These are phyloP conservation scores for Allolobophora icterica DNA, from an alignment of 2,888 invertebrate species.

Conservation along the genomic window DNA sequence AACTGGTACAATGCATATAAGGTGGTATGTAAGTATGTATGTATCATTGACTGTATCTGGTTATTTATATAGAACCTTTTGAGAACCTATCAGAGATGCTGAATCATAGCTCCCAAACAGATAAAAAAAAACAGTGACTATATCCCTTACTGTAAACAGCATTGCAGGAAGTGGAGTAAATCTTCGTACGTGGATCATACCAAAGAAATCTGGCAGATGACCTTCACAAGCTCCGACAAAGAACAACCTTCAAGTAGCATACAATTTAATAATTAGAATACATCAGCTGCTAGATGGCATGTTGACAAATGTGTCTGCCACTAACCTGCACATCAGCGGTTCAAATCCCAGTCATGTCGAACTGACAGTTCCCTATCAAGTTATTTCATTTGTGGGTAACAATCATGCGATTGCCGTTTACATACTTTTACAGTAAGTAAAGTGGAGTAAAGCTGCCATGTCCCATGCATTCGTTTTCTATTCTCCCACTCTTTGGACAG, in stretches of 20 bases:
- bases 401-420: too few species aligned
- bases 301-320: background rate
- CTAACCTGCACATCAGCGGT: background rate
- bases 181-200: constrained; percentile 78
- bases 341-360: background rate
- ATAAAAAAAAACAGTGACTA: background rate
- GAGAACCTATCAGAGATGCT: background rate
- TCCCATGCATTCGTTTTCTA: background rate
- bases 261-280: background rate
- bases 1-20: background rate
- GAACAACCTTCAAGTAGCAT: constrained; percentile 70
- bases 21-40: background rate
- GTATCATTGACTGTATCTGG: too few species aligned
- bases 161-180: constrained; percentile 83
- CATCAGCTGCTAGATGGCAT: background rate
- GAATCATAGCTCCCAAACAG: background rate
- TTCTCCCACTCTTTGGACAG: background rate
- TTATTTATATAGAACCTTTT: background rate
- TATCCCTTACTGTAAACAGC: background rate
- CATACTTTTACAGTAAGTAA: too few species aligned
- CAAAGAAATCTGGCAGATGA: constrained; percentile 82
- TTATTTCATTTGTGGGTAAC: background rate
- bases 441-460: too few species aligned
- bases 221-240: constrained; percentile 86
- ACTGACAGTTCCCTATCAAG: background rate